Percentiles rank a stretch among this genome's conserved stretches.
Conservation (phyloP, 2,888 invertebrate species). For the Calliscelio sp. region DNA sequence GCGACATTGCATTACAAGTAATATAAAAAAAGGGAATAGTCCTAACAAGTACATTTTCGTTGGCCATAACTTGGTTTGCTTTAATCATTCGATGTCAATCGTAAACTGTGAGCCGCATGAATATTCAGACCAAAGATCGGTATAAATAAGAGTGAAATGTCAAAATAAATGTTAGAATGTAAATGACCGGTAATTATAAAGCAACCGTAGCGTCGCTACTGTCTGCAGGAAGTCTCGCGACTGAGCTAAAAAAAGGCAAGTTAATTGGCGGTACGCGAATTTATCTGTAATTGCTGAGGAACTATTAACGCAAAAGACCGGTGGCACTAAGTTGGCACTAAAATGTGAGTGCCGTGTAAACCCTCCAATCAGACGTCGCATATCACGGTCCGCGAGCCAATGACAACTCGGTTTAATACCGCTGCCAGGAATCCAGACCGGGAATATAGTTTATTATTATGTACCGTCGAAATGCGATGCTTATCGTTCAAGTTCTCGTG, state of each 20-base stretch:
- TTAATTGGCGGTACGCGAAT: slow-evolving; percentile 44
- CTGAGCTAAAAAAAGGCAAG: slow-evolving; percentile 13
- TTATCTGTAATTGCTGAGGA: slow-evolving; percentile 1
- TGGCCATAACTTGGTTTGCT: slow-evolving; percentile 18
- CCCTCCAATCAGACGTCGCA: slow-evolving; percentile 73
- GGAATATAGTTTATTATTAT: slow-evolving; percentile 33
- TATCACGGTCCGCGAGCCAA: slow-evolving; percentile 48
- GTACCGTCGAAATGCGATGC: slow-evolving; percentile 3
- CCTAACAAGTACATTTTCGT: too few species aligned
- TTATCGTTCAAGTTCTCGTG: slow-evolving; percentile 24
- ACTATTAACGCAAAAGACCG: slow-evolving; percentile 30
- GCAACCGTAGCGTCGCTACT: slow-evolving; percentile 18
- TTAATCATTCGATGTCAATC: slow-evolving; percentile 79
- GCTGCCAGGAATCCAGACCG: slow-evolving; percentile 41
- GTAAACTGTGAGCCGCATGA: slow-evolving; percentile 25
- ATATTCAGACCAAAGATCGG: slow-evolving; percentile 32
- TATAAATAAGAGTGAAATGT: slow-evolving; percentile 36
- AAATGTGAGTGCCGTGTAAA: slow-evolving; percentile 52
- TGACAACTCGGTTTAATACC: slow-evolving; percentile 48
- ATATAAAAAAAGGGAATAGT: too few species aligned
- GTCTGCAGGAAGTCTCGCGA: slow-evolving; percentile 5
- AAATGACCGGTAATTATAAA: slow-evolving; percentile 45
- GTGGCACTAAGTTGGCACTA: slow-evolving; percentile 27
- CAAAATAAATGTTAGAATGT: slow-evolving; percentile 37
- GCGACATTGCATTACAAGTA: slow-evolving; percentile 4